Evolutionary conservation across 1,140 invertebrate species (phyloP).

Genomic region (Cotesia vestalis): DNA sequence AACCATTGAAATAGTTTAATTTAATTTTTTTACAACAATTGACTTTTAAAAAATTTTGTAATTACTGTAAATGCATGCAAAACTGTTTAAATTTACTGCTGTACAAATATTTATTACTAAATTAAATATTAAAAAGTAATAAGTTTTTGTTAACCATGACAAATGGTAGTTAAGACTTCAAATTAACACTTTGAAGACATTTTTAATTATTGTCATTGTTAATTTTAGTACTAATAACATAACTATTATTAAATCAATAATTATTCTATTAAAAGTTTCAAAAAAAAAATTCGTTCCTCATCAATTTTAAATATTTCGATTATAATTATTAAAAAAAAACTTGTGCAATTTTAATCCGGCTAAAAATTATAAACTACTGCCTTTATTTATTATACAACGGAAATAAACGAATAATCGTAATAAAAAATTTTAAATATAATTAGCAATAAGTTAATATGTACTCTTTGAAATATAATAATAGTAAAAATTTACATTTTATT

Average conservation of each 20-base stretch:
- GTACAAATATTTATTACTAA: background rate
- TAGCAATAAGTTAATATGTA: slow-evolving; percentile 17
- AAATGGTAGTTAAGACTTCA: background rate
- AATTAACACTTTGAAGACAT: background rate
- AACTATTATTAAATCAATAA: too few species aligned
- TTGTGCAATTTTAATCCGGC: too few species aligned
- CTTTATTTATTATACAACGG: slow-evolving; percentile 13
- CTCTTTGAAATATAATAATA: slow-evolving; percentile 22
- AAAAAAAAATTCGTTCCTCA: too few species aligned
- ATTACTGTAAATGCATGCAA: background rate
- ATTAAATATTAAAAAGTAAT: background rate
- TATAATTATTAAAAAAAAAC: too few species aligned
- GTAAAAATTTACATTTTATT: background rate
- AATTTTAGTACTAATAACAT: too few species aligned
- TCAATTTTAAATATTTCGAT: too few species aligned
- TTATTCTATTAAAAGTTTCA: too few species aligned
- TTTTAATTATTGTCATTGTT: too few species aligned
- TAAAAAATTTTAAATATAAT: background rate
- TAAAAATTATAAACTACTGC: too few species aligned
- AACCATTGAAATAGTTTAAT: background rate
- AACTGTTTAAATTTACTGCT: background rate
- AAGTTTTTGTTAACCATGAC: slow-evolving; percentile 23
- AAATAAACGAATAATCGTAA: slow-evolving; percentile 1
- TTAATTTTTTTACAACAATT: background rate
- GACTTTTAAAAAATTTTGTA: too few species aligned